Percentiles rank a stretch among this genome's conserved stretches.
These are phyloP conservation scores for Smittia aterrima DNA, from an alignment of 2,888 invertebrate genomes.

Conservation along the genomic window DNA sequence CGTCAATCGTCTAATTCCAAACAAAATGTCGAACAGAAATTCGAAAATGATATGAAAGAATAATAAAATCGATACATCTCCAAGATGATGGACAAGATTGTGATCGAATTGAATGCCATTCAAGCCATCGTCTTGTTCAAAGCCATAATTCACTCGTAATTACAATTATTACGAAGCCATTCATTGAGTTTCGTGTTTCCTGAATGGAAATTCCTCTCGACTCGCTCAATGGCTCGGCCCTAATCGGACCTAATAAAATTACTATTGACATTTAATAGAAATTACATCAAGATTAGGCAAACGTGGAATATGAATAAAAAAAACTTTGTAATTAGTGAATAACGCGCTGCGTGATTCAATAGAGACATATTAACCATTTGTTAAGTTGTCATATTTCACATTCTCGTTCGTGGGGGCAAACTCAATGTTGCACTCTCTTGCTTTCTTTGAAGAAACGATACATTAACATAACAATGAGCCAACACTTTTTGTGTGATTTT, in stretches of 20 bases:
- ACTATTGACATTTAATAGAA: constrained; percentile 32
- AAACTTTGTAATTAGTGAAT: constrained; percentile 33
- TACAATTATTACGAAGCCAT: constrained; percentile 36
- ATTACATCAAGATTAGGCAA: constrained; percentile 28
- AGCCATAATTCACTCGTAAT: constrained; percentile 38
- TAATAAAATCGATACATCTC: constrained; percentile 21
- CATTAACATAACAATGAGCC: constrained; percentile 39
- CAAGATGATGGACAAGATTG: constrained; percentile 26
- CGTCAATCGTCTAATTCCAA: constrained; percentile 27
- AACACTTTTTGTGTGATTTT: constrained; percentile 39
- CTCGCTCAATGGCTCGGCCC: not conserved
- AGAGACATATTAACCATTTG: constrained; percentile 34
- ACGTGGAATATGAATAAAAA: constrained; percentile 19
- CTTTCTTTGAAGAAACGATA: constrained; percentile 12
- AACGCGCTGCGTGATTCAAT: constrained; percentile 9
- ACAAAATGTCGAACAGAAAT: not conserved
- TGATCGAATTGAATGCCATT: not conserved
- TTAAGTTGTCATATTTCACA: constrained; percentile 32
- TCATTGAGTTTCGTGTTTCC: constrained; percentile 11
- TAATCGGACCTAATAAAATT: constrained; percentile 33
- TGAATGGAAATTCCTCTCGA: constrained; percentile 3
- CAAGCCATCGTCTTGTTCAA: not conserved
- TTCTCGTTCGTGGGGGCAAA: constrained; percentile 19
- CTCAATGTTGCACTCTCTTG: not conserved
- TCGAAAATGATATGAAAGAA: not conserved